A percentile compares a stretch with the other conserved stretches of the same genome.
phyloP scores from a whole-genome alignment of 1,140 invertebrate species.

The Bathynomus jamesi region DNA sequence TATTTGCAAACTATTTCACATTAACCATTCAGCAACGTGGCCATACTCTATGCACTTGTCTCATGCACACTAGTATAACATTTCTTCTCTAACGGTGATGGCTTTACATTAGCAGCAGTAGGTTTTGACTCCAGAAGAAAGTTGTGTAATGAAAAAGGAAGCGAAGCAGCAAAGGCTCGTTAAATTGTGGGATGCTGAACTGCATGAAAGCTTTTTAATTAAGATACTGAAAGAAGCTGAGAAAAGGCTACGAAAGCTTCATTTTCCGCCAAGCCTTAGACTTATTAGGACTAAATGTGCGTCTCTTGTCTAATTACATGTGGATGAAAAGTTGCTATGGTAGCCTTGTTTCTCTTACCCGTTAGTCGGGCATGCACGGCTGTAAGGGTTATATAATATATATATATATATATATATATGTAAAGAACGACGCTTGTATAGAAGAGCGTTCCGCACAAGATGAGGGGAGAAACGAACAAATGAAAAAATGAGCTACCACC shows the following conservation, averaged over 20 bases:
- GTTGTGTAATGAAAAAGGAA: background rate
- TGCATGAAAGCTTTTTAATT: background rate
- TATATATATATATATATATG: too few species aligned
- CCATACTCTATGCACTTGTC: too few species aligned
- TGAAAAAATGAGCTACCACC: too few species aligned
- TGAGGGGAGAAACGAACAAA: too few species aligned
- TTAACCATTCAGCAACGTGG: background rate
- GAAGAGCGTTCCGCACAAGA: too few species aligned
- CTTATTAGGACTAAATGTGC: background rate
- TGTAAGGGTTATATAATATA: too few species aligned
- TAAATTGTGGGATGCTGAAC: background rate
- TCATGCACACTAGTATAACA: too few species aligned
- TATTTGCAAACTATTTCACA: background rate
- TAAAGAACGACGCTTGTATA: too few species aligned
- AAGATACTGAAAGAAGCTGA: background rate
- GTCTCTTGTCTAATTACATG: background rate
- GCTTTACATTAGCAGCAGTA: background rate
- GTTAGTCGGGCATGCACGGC: too few species aligned
- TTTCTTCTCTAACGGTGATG: background rate
- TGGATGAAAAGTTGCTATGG: too few species aligned
- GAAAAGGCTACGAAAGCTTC: background rate
- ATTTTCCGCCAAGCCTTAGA: background rate
- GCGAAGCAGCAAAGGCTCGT: background rate
- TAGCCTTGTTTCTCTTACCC: too few species aligned
- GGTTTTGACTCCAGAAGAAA: background rate